Evolutionary conservation across 2,113 vertebrate species (phyloP).

Genomic region (Chaenocephalus aceratus): DNA sequence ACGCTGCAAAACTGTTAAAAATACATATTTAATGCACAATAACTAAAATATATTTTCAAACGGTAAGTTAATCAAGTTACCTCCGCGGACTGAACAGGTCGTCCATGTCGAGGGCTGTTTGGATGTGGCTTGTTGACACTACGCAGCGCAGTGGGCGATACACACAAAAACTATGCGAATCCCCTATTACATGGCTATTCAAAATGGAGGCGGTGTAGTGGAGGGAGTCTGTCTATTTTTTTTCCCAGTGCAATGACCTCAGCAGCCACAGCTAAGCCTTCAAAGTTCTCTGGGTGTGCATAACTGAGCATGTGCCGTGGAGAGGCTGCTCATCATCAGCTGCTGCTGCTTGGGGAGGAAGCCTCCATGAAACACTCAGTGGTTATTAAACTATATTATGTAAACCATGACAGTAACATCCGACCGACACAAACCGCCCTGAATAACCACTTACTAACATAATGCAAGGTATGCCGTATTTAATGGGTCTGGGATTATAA

Average conservation of each 20-base stretch:
- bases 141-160: constrained; percentile 83
- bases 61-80: constrained; percentile 86
- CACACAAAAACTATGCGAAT: constrained; percentile 85
- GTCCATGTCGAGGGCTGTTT: constrained; percentile 92
- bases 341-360: constrained; percentile 7
- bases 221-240: constrained; percentile 86
- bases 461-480: neutral
- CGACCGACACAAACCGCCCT: neutral
- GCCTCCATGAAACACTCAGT: constrained; percentile 59
- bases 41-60: constrained; percentile 10
- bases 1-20: neutral
- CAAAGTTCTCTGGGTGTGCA: constrained; percentile 91
- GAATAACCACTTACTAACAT: neutral
- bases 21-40: neutral
- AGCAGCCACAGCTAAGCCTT: constrained; percentile 95
- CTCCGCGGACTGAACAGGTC: constrained; percentile 96
- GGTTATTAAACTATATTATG: constrained; percentile 43
- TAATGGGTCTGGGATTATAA: neutral
- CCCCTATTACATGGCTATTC: constrained; percentile 90
- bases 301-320: constrained; percentile 97
- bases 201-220: constrained; percentile 98
- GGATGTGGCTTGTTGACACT: constrained; percentile 84
- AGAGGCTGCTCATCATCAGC: constrained; percentile 35
- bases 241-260: constrained; percentile 91
- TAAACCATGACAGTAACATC: constrained; percentile 13